Conservation (phyloP, 2,888 invertebrate species). For the Zele albiditarsus region DNA sequence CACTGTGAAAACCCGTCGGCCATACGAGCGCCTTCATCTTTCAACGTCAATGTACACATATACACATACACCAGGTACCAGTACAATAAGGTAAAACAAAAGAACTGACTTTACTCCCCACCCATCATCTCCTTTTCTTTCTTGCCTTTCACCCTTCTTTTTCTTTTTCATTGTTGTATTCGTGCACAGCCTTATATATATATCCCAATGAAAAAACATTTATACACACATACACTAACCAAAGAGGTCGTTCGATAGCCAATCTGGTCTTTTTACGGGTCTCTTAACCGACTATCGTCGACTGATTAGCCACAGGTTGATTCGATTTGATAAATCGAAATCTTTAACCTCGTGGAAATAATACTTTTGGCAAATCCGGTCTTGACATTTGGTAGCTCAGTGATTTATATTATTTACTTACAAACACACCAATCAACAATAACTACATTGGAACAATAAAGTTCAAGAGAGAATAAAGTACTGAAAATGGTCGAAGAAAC, state of each 20-base stretch:
- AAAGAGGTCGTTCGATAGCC: slow-evolving; percentile 55
- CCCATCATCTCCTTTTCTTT: slow-evolving; percentile 10
- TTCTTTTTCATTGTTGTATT: not conserved
- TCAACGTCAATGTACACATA: slow-evolving; percentile 67
- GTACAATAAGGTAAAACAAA: slow-evolving; percentile 4
- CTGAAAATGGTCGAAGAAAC: too few species aligned
- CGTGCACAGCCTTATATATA: slow-evolving; percentile 27
- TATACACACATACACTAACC: slow-evolving; percentile 53
- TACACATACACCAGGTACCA: slow-evolving; percentile 24
- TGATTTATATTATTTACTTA: slow-evolving; percentile 12
- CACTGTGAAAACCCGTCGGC: slow-evolving; percentile 61
- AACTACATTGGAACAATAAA: slow-evolving; percentile 5
- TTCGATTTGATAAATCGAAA: slow-evolving; percentile 63
- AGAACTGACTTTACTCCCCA: slow-evolving; percentile 9
- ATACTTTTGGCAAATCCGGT: slow-evolving; percentile 14
- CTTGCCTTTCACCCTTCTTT: slow-evolving; percentile 4
- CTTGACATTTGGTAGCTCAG: slow-evolving; percentile 7
- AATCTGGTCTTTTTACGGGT: slow-evolving; percentile 60
- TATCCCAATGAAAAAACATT: slow-evolving; percentile 41
- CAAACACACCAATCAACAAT: not conserved
- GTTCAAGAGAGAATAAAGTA: not conserved
- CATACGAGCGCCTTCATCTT: slow-evolving; percentile 70
- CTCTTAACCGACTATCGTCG: slow-evolving; percentile 54
- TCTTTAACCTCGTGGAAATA: slow-evolving; percentile 18
- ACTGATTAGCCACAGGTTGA: slow-evolving; percentile 63